Evolutionary conservation across 2,888 invertebrate genomes (phyloP).

Genomic region (Drosophila melanocephala): DNA sequence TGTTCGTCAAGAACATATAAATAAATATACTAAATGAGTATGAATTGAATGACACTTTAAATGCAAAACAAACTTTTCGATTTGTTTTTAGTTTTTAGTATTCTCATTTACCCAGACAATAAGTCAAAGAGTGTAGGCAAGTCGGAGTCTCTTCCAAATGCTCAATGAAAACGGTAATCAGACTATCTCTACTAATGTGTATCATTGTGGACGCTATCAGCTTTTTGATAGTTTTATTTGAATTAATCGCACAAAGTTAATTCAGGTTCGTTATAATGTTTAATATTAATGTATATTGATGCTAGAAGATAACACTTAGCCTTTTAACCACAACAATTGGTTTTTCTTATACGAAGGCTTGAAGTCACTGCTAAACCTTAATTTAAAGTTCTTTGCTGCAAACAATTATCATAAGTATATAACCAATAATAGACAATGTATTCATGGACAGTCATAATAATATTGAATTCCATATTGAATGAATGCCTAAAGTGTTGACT

Average conservation of each 20-base stretch:
- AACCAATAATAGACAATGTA: neutral
- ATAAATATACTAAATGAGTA: neutral
- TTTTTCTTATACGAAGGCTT: neutral
- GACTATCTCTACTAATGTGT: neutral
- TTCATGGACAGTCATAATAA: constrained; percentile 9
- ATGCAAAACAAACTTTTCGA: neutral
- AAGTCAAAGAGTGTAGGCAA: neutral
- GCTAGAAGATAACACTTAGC: neutral
- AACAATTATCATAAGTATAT: neutral
- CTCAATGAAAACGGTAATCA: neutral
- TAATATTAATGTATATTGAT: neutral
- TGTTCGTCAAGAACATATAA: neutral
- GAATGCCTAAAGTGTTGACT: neutral
- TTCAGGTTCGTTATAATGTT: neutral
- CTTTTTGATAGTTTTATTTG: neutral
- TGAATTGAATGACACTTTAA: neutral
- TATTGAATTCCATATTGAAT: constrained; percentile 19
- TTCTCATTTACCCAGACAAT: neutral
- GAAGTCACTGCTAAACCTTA: neutral
- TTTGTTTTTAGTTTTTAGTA: neutral
- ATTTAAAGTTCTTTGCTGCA: neutral
- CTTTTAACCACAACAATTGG: neutral
- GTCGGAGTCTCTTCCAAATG: neutral
- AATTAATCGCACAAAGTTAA: neutral
- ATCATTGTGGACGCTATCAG: neutral